A percentile compares a stretch with the other conserved stretches of the same genome.
Evolutionary conservation across 2,113 vertebrate species (phyloP).

Genomic region (Takifugu flavidus): DNA sequence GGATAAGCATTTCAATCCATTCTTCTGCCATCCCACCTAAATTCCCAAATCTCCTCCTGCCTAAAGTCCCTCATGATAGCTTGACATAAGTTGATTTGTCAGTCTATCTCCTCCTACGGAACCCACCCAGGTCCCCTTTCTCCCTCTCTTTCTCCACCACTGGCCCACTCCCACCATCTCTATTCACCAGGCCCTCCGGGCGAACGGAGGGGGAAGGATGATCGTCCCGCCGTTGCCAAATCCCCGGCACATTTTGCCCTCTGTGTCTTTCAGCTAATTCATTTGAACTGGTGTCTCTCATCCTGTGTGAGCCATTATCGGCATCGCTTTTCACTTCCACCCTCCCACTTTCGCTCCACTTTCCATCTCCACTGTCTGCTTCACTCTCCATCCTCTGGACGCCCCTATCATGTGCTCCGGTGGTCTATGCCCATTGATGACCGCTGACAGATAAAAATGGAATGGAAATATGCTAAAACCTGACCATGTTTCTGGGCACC

Average conservation of each 20-base stretch:
- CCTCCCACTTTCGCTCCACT: conserved; percentile 8
- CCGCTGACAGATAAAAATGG: conserved; percentile 23
- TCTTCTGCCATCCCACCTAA: conserved; percentile 7
- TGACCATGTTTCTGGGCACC: conserved; percentile 3
- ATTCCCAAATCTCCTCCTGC: conserved; percentile 6
- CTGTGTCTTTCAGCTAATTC: conserved; percentile 20
- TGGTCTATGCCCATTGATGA: conserved; percentile 54
- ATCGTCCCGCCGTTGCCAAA: conserved; percentile 10
- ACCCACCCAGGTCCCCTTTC: neutral
- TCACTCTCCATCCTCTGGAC: conserved; percentile 9
- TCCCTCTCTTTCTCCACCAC: conserved; percentile 2
- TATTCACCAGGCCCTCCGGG: conserved; percentile 13
- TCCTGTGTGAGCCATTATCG: conserved; percentile 12
- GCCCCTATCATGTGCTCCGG: conserved; percentile 56
- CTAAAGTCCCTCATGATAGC: conserved; percentile 11
- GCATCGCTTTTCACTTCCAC: conserved; percentile 15
- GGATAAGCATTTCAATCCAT: conserved; percentile 30
- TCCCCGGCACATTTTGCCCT: conserved; percentile 1
- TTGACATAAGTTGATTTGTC: conserved; percentile 18
- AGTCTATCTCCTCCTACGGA: conserved; percentile 18
- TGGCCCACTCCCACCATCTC: conserved; percentile 1
- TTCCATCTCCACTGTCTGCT: neutral
- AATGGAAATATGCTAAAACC: conserved; percentile 28
- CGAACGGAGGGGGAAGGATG: conserved; percentile 20
- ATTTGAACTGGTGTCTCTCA: conserved; percentile 12